phyloP scores from a whole-genome alignment of 2,888 invertebrate genomes.

The Andrena haemorrhoa region DNA sequence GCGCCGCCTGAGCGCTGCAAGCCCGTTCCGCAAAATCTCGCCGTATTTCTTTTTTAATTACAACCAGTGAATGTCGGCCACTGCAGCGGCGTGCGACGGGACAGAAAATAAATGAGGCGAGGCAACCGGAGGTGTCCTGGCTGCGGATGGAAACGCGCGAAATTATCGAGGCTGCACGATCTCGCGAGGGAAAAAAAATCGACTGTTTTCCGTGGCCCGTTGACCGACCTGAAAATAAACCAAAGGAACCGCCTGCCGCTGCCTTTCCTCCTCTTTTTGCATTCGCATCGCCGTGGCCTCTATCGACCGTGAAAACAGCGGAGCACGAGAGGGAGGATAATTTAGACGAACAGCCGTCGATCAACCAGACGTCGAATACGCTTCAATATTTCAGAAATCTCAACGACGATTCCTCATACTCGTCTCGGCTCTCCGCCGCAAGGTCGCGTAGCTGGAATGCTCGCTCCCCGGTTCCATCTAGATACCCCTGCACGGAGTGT shows the following conservation, averaged over 20 bases:
- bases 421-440: no score
- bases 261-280: not conserved
- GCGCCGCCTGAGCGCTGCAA: not conserved
- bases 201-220: constrained; percentile 2
- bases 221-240: constrained; percentile 15
- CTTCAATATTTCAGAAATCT: no score
- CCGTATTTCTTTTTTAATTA: constrained; percentile 35
- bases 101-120: constrained; percentile 42
- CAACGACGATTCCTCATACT: no score
- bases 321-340: no score
- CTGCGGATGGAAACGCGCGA: constrained; percentile 17
- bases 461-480: no score
- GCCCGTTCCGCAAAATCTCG: not conserved
- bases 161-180: constrained; percentile 25
- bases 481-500: no score
- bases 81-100: constrained; percentile 10
- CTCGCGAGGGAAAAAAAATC: constrained; percentile 9
- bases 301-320: no score
- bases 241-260: not conserved
- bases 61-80: constrained; percentile 26
- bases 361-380: no score
- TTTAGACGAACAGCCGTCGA: no score
- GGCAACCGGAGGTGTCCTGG: constrained; percentile 23
- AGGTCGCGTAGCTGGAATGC: no score
- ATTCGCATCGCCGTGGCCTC: no score